Evolutionary conservation across 2,797 vertebrate genomes (phyloP).

Genomic region (Peromyscus aztecus): DNA sequence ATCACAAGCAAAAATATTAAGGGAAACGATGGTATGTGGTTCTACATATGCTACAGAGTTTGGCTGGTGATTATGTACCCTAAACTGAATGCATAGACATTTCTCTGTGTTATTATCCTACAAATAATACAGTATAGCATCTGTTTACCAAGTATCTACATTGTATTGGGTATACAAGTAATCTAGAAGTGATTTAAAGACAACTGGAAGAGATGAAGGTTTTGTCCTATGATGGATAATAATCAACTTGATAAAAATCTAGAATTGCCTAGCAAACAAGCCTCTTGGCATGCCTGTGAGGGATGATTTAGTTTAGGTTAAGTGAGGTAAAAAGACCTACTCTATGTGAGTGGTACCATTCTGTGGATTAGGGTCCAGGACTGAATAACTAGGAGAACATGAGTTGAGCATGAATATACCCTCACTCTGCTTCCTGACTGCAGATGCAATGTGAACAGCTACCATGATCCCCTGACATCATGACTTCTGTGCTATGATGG

Average conservation of each 20-base stretch:
- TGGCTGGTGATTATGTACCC: neutral
- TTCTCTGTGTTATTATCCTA: neutral
- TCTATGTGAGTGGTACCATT: neutral
- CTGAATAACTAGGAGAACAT: too few relatives aligned
- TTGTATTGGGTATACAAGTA: neutral
- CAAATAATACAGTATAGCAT: neutral
- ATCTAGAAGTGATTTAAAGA: neutral
- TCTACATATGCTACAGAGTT: neutral
- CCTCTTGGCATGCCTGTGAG: neutral
- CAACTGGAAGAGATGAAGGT: neutral
- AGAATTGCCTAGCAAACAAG: too few relatives aligned
- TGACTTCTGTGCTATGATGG: neutral
- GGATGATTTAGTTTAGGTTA: neutral
- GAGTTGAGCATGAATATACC: too few relatives aligned
- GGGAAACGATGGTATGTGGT: neutral
- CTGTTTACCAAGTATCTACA: neutral
- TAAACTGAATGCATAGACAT: neutral
- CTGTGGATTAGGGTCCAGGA: neutral
- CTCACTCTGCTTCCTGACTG: too few relatives aligned
- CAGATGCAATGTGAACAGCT: neutral
- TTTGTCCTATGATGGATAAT: neutral
- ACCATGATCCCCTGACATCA: neutral
- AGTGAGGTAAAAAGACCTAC: neutral
- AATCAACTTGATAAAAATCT: neutral
- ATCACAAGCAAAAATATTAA: neutral